These are phyloP conservation scores for Hypomecis atomaria DNA, from an alignment of 2,888 invertebrate species.

Conservation along the genomic window DNA sequence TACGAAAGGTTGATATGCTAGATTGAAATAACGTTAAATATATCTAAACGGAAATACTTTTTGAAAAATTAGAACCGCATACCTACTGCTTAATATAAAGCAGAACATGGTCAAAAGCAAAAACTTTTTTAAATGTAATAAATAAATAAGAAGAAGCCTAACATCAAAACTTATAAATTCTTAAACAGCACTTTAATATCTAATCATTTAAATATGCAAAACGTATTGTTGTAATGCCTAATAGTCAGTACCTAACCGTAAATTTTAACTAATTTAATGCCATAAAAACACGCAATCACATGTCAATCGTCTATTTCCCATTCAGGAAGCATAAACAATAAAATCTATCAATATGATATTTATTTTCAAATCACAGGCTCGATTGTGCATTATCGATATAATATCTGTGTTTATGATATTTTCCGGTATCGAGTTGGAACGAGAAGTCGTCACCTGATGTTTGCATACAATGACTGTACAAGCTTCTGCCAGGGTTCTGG, in stretches of 20 bases:
- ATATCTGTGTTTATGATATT: slow-evolving; percentile 30
- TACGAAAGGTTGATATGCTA: slow-evolving; percentile 16
- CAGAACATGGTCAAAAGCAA: no score
- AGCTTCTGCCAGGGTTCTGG: slow-evolving; percentile 54
- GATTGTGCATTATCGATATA: slow-evolving; percentile 24
- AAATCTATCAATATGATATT: slow-evolving; percentile 24
- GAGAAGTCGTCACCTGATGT: slow-evolving; percentile 56
- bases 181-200: no score
- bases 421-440: slow-evolving; percentile 53
- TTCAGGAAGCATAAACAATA: slow-evolving; percentile 29
- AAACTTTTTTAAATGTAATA: no score
- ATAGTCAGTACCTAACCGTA: neutral
- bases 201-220: no score
- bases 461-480: slow-evolving; percentile 80
- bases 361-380: slow-evolving; percentile 22
- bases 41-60: no score
- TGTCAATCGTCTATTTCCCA: slow-evolving; percentile 17
- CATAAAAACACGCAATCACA: slow-evolving; percentile 23
- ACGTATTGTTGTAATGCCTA: neutral
- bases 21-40: no score
- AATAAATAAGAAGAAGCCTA: no score
- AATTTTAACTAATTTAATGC: slow-evolving; percentile 1
- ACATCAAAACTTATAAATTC: no score
- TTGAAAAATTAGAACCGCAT: no score
- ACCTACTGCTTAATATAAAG: no score